phyloP scores from a whole-genome alignment of 2,888 invertebrate genomes.

The Morpho helenor region DNA sequence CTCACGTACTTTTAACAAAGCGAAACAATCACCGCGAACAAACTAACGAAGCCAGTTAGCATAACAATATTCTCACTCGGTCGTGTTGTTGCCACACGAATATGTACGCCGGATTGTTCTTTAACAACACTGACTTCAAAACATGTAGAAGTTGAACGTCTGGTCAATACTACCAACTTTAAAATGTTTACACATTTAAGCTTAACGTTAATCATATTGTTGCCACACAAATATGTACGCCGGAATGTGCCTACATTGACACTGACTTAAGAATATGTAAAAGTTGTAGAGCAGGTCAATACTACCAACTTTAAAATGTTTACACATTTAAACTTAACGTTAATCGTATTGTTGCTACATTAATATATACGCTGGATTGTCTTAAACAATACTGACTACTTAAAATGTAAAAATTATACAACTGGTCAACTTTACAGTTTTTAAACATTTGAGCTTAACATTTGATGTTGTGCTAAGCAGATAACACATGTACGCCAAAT shows the following conservation, averaged over 20 bases:
- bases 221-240: conserved; percentile 46
- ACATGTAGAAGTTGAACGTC: conserved; percentile 53
- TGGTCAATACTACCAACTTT: no score
- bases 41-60: conserved; percentile 77
- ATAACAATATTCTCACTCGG: conserved; percentile 71
- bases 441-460: no score
- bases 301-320: no score
- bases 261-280: conserved; percentile 59
- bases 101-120: conserved; percentile 58
- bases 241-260: conserved; percentile 65
- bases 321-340: not conserved
- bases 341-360: conserved; percentile 43
- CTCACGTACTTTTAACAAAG: conserved; percentile 61
- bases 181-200: no score
- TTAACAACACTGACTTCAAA: conserved; percentile 56
- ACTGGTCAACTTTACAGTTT: no score
- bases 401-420: no score
- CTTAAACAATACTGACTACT: no score
- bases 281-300: conserved; percentile 27
- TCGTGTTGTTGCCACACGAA: conserved; percentile 44
- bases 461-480: no score
- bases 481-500: no score
- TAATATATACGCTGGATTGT: conserved; percentile 37
- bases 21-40: conserved; percentile 70
- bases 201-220: conserved; percentile 35